These are phyloP conservation scores for Arbacia lixula DNA, from an alignment of 53 echinoderm and acorn worm genomes.

Conservation along the genomic window DNA sequence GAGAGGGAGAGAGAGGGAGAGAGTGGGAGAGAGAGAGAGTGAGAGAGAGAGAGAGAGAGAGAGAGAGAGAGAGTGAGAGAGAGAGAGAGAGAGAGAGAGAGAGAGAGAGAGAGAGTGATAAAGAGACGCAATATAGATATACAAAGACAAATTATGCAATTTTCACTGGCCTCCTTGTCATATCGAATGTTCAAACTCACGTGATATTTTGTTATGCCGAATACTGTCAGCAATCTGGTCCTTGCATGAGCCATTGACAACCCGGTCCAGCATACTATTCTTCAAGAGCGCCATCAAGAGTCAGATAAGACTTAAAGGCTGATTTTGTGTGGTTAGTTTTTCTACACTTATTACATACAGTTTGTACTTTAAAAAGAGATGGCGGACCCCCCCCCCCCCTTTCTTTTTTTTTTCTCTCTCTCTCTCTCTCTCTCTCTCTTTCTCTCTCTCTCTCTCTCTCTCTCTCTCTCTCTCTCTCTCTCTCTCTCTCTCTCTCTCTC, in stretches of 20 bases:
- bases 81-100: conserved; percentile 1
- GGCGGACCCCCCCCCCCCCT: not conserved
- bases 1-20: not conserved
- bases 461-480: not conserved
- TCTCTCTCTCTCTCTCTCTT: not conserved
- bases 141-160: not conserved
- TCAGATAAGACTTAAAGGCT: not conserved
- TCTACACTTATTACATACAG: not conserved
- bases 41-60: not conserved
- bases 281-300: too few species aligned
- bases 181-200: too few species aligned
- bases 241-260: too few species aligned
- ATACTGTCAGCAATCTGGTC: too few species aligned
- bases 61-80: not conserved
- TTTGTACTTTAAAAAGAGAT: not conserved
- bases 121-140: not conserved
- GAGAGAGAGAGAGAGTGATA: not conserved
- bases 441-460: not conserved
- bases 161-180: too few species aligned
- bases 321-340: not conserved
- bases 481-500: not conserved
- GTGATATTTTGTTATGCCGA: too few species aligned
- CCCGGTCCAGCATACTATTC: too few species aligned
- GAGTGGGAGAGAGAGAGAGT: not conserved
- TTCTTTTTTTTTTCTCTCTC: not conserved